Percentiles rank a stretch among this genome's conserved stretches.
Evolutionary conservation across 2,797 vertebrate genomes (phyloP).

Genomic region (Lepilemur septentrionalis): DNA sequence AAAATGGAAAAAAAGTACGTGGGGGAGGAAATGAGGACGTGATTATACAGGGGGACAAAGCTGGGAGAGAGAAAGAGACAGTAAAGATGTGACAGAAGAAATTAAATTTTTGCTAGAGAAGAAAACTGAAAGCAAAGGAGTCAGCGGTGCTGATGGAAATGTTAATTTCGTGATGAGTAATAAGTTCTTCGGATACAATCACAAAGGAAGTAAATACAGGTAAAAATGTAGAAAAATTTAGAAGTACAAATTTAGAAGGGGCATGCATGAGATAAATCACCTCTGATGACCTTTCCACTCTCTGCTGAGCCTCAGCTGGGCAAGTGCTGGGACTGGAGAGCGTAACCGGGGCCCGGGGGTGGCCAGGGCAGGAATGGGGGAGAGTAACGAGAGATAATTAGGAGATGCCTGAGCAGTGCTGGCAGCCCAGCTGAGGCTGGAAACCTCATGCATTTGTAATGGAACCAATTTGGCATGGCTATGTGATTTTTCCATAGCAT

Average conservation of each 20-base stretch:
- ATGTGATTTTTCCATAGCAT: neutral
- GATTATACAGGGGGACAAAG: neutral
- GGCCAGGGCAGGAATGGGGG: neutral
- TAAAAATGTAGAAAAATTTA: neutral
- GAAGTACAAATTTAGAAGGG: neutral
- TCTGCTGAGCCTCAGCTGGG: neutral
- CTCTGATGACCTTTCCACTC: neutral
- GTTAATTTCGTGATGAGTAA: neutral
- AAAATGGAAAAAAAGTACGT: neutral
- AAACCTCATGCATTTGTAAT: constrained; percentile 39
- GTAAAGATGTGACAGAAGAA: neutral
- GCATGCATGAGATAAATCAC: neutral
- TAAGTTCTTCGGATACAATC: neutral
- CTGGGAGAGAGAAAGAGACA: neutral
- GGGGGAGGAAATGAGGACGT: neutral
- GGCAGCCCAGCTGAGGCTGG: neutral
- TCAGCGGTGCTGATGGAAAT: neutral
- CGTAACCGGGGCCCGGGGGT: neutral
- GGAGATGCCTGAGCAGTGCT: neutral
- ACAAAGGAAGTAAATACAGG: neutral
- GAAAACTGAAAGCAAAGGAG: neutral
- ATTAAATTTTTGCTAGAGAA: neutral
- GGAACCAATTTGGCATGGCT: neutral
- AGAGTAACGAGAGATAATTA: neutral
- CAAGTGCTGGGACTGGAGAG: neutral